These are phyloP conservation scores for Zeus faber DNA, from an alignment of 2,113 vertebrate genomes.

Conservation along the genomic window DNA sequence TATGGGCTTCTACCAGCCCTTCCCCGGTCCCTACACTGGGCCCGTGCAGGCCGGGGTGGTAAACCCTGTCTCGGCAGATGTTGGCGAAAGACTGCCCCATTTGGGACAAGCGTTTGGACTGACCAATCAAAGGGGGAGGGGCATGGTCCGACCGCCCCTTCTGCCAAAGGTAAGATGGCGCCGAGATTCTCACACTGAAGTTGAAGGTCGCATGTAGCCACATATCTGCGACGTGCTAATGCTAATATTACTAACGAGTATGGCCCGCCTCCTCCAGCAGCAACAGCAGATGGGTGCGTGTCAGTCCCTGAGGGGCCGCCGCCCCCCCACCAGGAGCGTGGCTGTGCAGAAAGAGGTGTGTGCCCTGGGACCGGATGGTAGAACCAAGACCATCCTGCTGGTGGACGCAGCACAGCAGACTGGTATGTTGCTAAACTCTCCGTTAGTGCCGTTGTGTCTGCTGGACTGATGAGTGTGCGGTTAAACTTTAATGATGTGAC, in stretches of 20 bases:
- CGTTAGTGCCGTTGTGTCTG: no score
- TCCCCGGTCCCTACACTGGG: conserved; percentile 81
- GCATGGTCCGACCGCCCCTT: conserved; percentile 73
- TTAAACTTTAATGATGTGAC: no score
- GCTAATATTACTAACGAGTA: no score
- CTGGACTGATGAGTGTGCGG: no score
- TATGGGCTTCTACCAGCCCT: conserved; percentile 97
- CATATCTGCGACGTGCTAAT: no score
- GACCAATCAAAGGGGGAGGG: conserved; percentile 81
- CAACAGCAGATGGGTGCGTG: conserved; percentile 68
- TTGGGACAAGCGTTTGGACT: conserved; percentile 79
- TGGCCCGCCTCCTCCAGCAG: conserved; percentile 14
- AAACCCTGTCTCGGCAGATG: conserved; percentile 81
- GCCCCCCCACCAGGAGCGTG: conserved; percentile 87
- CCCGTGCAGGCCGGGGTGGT: conserved; percentile 85
- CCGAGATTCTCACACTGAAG: background rate
- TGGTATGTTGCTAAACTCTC: no score
- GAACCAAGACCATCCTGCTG: conserved; percentile 89
- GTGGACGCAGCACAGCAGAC: conserved; percentile 97
- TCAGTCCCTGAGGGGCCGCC: conserved; percentile 82
- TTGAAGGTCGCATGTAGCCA: background rate
- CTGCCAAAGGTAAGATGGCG: conserved; percentile 82
- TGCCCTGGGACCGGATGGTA: conserved; percentile 85
- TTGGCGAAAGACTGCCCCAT: conserved; percentile 78
- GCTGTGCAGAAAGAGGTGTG: conserved; percentile 95